These are phyloP conservation scores for Drosophila auraria DNA, from an alignment of 1,140 invertebrate species.

Conservation along the genomic window DNA sequence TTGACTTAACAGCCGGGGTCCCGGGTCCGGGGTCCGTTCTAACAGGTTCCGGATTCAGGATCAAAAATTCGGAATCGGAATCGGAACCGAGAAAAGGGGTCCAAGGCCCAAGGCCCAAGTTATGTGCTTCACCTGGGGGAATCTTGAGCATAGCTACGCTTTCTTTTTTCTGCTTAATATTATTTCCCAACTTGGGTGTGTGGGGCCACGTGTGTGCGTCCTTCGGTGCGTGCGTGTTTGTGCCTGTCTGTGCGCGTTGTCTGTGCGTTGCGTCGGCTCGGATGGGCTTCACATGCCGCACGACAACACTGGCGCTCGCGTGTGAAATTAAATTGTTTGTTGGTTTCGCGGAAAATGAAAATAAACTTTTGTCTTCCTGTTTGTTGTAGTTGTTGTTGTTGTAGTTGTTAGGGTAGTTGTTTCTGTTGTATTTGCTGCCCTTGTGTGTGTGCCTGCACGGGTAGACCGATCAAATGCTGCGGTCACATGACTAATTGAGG, in stretches of 20 bases:
- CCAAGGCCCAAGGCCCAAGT: conserved; percentile 23
- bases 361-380: conserved; percentile 59
- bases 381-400: neutral
- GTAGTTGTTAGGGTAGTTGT: conserved; percentile 7
- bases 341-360: conserved; percentile 79
- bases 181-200: conserved; percentile 1
- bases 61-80: conserved; percentile 2
- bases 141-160: conserved; percentile 67
- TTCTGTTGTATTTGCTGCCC: neutral
- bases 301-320: conserved; percentile 80
- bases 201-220: conserved; percentile 5
- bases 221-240: conserved; percentile 3
- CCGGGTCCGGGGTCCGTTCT: neutral
- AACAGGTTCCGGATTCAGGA: conserved; percentile 10
- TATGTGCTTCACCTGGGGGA: conserved; percentile 59
- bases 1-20: conserved; percentile 72
- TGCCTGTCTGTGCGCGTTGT: conserved; percentile 11
- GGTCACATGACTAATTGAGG: conserved; percentile 40
- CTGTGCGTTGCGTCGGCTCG: conserved; percentile 50
- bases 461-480: conserved; percentile 33
- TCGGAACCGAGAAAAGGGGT: neutral
- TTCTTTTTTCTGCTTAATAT: conserved; percentile 7
- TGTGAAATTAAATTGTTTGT: conserved; percentile 84
- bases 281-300: conserved; percentile 75
- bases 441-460: conserved; percentile 10